These are phyloP conservation scores for Chelon auratus DNA, from an alignment of 2,797 vertebrate genomes.

Conservation along the genomic window DNA sequence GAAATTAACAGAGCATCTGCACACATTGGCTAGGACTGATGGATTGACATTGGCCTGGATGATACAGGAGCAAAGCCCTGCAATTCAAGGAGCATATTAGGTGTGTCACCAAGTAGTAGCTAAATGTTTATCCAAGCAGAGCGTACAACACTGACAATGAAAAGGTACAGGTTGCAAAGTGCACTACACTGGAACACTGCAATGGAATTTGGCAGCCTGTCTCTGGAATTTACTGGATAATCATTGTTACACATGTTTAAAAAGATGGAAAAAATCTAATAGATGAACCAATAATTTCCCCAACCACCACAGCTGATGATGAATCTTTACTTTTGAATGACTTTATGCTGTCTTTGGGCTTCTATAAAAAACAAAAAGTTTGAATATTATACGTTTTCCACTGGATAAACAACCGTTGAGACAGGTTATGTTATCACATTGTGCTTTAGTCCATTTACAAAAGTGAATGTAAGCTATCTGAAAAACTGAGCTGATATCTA, in stretches of 20 bases:
- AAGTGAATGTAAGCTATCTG: no score
- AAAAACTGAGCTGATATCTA: background rate
- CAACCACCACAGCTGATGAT: background rate
- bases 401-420: no score
- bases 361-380: no score
- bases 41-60: background rate
- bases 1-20: background rate
- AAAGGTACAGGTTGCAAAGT: slow-evolving; percentile 63
- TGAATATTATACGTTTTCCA: no score
- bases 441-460: no score
- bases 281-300: background rate
- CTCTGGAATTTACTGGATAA: slow-evolving; percentile 40
- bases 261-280: background rate
- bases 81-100: slow-evolving; percentile 47
- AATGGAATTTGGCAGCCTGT: slow-evolving; percentile 36
- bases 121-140: slow-evolving; percentile 53
- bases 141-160: slow-evolving; percentile 36
- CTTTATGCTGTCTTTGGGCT: no score
- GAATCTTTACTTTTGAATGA: background rate
- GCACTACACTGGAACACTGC: slow-evolving; percentile 36
- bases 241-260: slow-evolving; percentile 26
- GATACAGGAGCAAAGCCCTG: slow-evolving; percentile 4
- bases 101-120: slow-evolving; percentile 32
- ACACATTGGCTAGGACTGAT: background rate
- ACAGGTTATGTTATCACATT: no score